Evolutionary conservation across 2,797 vertebrate genomes (phyloP), one percentile per base, ranked within the genome.

Genomic region (Catharus ustulatus): DNA sequence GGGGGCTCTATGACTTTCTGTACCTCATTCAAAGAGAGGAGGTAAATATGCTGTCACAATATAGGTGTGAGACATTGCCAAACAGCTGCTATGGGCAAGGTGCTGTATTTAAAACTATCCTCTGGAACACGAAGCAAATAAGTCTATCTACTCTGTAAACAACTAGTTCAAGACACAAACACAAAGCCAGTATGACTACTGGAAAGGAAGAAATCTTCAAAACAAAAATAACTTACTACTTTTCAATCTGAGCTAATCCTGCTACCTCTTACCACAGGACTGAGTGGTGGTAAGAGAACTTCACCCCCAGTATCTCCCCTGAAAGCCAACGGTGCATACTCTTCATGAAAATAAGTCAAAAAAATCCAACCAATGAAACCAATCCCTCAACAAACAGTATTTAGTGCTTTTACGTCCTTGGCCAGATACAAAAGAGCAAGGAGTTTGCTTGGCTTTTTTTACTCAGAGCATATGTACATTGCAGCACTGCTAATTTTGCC

Each of bases 161-260:
- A 94, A 30, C n/a, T 69, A 89, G 38, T 13, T 76, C 63, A 74
- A 84, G 83, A 78, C 54, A 66, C 5, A 29, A 88, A 92, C 84
- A 43, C 26, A 86, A 89, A 80, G 21, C 10, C 29, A 55, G 20
- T 26, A 68, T 61, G 62, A 71, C 40, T 64, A 48, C 43, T 68
- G 68, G 36, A 48, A 21, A 82, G 59, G 42, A 89, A 80, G 59
- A 18, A 86, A 63, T 55, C 51, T 68, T 86, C 36, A 72, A 75
- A 90, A 64, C 52, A 68, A 79, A 87, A 67, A 36, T 29, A 91
- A n/a, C 24, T 27, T 46, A 32, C 3, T 84, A 59, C 12, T 83
- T 61, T 82, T 85, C 40, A 55, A 29, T 52, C 61, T 71, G 46
- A 91, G 14, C 26, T 86, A 84, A 87, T 34, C 38, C 36, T 64